These are phyloP conservation scores for Parnassius glacialis DNA, from an alignment of 2,888 invertebrate genomes.

Conservation along the genomic window DNA sequence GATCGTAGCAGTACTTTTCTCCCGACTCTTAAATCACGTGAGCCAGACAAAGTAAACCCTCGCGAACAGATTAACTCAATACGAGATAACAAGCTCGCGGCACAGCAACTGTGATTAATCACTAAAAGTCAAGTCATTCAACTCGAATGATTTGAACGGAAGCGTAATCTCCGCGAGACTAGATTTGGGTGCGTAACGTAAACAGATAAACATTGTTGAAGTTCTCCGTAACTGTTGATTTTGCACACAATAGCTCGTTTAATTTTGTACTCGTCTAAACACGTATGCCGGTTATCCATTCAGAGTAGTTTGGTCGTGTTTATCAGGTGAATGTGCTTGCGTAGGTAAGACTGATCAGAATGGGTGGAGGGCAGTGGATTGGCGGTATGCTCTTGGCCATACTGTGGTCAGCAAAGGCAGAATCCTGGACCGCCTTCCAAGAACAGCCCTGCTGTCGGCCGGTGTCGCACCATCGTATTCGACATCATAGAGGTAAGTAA, in stretches of 20 bases:
- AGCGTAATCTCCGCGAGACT: conserved; percentile 58
- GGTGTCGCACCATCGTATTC: conserved; percentile 79
- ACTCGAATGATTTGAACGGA: conserved; percentile 54
- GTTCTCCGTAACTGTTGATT: conserved; percentile 65
- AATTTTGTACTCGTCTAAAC: conserved; percentile 41
- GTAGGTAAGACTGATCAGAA: conserved; percentile 45
- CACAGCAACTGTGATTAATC: conserved; percentile 64
- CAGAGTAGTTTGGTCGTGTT: conserved; percentile 43
- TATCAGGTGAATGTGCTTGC: conserved; percentile 53
- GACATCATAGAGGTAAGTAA: conserved; percentile 83
- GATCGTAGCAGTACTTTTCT: conserved; percentile 66
- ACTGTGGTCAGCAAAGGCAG: conserved; percentile 77
- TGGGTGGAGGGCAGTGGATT: conserved; percentile 57
- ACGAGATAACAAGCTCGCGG: conserved; percentile 66
- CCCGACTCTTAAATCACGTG: conserved; percentile 70
- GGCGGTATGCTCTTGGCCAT: conserved; percentile 58
- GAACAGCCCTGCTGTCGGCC: conserved; percentile 84
- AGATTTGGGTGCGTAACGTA: conserved; percentile 64
- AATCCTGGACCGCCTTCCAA: conserved; percentile 84
- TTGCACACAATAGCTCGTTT: conserved; percentile 44
- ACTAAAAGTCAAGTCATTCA: conserved; percentile 53
- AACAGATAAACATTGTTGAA: conserved; percentile 68
- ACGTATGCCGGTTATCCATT: conserved; percentile 40
- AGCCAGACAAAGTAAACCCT: conserved; percentile 62
- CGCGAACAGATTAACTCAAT: conserved; percentile 68